Percentiles rank a stretch among this genome's conserved stretches.
Evolutionary conservation across 2,888 invertebrate species (phyloP).

Genomic region (Apodemia zela): DNA sequence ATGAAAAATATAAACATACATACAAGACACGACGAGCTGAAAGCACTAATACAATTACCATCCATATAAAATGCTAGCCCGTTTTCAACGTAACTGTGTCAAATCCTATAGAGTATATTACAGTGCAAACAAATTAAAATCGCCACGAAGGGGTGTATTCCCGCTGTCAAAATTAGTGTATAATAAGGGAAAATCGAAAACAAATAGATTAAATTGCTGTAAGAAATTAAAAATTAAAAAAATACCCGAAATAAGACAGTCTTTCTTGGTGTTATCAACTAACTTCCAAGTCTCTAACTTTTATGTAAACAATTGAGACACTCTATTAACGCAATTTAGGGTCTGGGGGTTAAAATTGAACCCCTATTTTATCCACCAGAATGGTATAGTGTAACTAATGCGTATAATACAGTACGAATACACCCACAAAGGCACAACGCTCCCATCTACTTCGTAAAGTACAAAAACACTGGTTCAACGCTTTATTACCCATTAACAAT

Average conservation of each 20-base stretch:
- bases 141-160: slow-evolving; percentile 1
- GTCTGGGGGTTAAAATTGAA: not conserved
- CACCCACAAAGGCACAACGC: slow-evolving; percentile 20
- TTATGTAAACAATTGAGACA: too few relatives aligned
- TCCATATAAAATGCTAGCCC: slow-evolving; percentile 13
- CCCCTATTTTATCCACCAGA: not conserved
- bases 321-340: too few relatives aligned
- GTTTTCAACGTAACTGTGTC: slow-evolving; percentile 18
- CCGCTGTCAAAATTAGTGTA: not conserved
- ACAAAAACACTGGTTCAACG: slow-evolving; percentile 7
- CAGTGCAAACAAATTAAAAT: slow-evolving; percentile 19
- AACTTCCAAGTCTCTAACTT: too few relatives aligned
- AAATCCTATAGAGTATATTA: slow-evolving; percentile 18
- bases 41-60: slow-evolving; percentile 12
- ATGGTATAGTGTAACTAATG: not conserved
- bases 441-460: slow-evolving; percentile 16
- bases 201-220: not conserved
- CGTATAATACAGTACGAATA: not conserved
- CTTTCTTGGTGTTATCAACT: too few relatives aligned
- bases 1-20: slow-evolving; percentile 24
- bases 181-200: too few relatives aligned
- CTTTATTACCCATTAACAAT: slow-evolving; percentile 2
- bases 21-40: slow-evolving; percentile 19
- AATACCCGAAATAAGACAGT: not conserved
- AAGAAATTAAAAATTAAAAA: not conserved